Evolutionary conservation across 2,888 invertebrate species (phyloP).

Genomic region (Agrotis ipsilon): DNA sequence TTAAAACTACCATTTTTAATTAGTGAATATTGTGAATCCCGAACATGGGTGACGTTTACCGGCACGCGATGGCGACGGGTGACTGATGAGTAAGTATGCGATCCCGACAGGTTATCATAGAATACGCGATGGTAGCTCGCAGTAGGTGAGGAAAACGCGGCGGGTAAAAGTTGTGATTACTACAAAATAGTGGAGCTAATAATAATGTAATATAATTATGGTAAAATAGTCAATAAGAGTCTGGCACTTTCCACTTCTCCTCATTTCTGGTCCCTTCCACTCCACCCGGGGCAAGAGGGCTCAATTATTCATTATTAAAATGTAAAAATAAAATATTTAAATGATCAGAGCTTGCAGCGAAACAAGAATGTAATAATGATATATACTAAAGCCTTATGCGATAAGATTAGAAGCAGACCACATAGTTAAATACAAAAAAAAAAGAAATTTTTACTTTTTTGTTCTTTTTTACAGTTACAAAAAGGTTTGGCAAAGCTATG

Average conservation of each 20-base stretch:
- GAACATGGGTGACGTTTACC: slow-evolving; percentile 65
- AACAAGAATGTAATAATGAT: too few species aligned
- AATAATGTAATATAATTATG: background rate
- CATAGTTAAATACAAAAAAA: too few species aligned
- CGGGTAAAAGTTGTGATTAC: background rate
- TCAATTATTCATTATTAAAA: too few species aligned
- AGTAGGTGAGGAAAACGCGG: background rate
- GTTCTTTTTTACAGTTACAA: background rate
- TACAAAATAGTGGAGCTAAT: background rate
- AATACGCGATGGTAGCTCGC: slow-evolving; percentile 30
- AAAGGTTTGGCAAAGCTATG: background rate
- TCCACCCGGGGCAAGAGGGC: too few species aligned
- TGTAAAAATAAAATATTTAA: too few species aligned
- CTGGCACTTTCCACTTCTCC: too few species aligned
- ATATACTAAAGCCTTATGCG: background rate
- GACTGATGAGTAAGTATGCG: slow-evolving; percentile 67
- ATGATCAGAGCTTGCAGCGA: background rate
- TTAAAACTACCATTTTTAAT: slow-evolving; percentile 68
- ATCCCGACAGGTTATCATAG: slow-evolving; percentile 68
- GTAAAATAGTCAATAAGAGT: too few species aligned
- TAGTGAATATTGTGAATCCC: slow-evolving; percentile 68
- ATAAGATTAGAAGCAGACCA: background rate
- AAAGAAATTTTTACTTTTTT: too few species aligned
- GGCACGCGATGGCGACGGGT: slow-evolving; percentile 61
- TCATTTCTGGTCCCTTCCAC: too few species aligned